These are phyloP conservation scores for Empidonax alnorum DNA, from an alignment of 2,113 vertebrate species.

Conservation along the genomic window DNA sequence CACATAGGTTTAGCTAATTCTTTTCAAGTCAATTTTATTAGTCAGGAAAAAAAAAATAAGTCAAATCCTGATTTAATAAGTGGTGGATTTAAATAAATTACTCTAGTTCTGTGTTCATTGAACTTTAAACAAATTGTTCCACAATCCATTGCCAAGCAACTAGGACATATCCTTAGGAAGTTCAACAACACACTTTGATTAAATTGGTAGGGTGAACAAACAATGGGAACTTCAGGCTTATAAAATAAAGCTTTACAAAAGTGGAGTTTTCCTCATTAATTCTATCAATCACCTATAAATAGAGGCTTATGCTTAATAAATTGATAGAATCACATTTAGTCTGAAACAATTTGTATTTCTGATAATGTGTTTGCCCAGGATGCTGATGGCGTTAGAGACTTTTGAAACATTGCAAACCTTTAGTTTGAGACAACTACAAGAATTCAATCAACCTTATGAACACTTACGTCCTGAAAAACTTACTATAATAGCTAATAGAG, in stretches of 20 bases:
- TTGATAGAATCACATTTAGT: background rate
- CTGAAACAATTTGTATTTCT: background rate
- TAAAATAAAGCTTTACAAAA: conserved; percentile 25
- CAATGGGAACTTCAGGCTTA: conserved; percentile 23
- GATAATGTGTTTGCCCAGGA: background rate
- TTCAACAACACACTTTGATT: conserved; percentile 30
- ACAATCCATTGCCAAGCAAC: conserved; percentile 62
- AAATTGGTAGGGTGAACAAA: conserved; percentile 51
- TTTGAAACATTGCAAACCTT: background rate
- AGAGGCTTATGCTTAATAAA: background rate
- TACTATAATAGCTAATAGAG: background rate
- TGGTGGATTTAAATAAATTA: conserved; percentile 76
- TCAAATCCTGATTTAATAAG: conserved; percentile 72
- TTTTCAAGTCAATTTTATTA: conserved; percentile 72
- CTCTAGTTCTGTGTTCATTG: conserved; percentile 57
- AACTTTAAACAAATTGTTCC: conserved; percentile 72
- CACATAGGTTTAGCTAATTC: conserved; percentile 65
- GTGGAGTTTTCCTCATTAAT: conserved; percentile 8
- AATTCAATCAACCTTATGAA: background rate
- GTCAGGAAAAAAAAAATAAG: conserved; percentile 29
- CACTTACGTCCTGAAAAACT: background rate
- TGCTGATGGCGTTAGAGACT: background rate
- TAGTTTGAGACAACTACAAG: background rate
- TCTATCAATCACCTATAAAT: conserved; percentile 24
- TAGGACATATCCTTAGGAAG: conserved; percentile 50